Percentiles rank a stretch among this genome's conserved stretches.
Evolutionary conservation across 2,888 invertebrate species (phyloP).

Genomic region (Ctenicera cuprea): DNA sequence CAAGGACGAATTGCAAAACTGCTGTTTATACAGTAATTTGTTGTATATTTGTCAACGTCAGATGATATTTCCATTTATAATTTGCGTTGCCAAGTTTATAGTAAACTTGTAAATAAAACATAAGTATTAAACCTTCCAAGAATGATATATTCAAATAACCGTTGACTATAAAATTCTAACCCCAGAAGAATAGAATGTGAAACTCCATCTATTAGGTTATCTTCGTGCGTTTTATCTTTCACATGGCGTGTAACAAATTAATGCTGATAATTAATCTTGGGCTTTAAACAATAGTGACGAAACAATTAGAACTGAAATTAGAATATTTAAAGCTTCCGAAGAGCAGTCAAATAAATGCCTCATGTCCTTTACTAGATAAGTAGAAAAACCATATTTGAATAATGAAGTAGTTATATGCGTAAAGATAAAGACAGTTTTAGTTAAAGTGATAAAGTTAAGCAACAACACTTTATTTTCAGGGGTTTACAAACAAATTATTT

Average conservation of each 20-base stretch:
- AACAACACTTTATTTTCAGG: neutral
- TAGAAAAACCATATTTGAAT: conserved; percentile 24
- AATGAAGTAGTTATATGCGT: conserved; percentile 23
- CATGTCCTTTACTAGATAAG: conserved; percentile 26
- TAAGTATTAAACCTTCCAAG: conserved; percentile 3
- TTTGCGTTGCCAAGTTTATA: conserved; percentile 4
- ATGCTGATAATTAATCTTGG: conserved; percentile 42
- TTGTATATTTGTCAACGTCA: conserved; percentile 14
- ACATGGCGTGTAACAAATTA: conserved; percentile 44
- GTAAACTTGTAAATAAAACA: conserved; percentile 28
- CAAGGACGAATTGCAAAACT: conserved; percentile 31
- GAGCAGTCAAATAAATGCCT: conserved; percentile 42
- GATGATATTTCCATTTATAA: conserved; percentile 25
- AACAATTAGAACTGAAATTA: conserved; percentile 49
- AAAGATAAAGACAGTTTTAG: neutral
- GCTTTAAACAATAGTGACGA: conserved; percentile 49
- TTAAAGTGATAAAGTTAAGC: conserved; percentile 3
- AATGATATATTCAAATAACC: conserved; percentile 14
- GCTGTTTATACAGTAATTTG: conserved; percentile 9
- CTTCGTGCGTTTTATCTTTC: conserved; percentile 44
- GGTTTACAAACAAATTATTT: too few relatives aligned
- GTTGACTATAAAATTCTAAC: conserved; percentile 6
- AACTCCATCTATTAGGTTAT: conserved; percentile 31
- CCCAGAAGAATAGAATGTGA: conserved; percentile 16
- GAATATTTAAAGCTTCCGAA: conserved; percentile 46